Evolutionary conservation across 1,140 invertebrate species (phyloP).

Genomic region (Drosophila suzukii): DNA sequence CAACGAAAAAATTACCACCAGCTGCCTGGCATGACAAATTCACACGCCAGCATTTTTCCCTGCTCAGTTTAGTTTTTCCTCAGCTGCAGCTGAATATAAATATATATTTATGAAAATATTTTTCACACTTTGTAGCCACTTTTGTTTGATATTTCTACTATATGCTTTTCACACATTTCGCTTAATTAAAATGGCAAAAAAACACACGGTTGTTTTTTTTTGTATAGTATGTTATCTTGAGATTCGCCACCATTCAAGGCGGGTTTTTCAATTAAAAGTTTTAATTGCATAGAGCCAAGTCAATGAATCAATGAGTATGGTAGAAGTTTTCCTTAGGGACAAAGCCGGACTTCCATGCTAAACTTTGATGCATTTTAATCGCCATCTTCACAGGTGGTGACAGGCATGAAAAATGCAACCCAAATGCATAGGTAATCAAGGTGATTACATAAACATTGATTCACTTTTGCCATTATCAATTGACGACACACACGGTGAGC

Average conservation of each 20-base stretch:
- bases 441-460: conserved; percentile 11
- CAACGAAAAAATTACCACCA: conserved; percentile 76
- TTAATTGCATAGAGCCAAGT: conserved; percentile 58
- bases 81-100: conserved; percentile 1
- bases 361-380: conserved; percentile 24
- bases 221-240: neutral
- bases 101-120: conserved; percentile 75
- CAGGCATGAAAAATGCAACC: conserved; percentile 10
- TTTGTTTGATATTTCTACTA: conserved; percentile 47
- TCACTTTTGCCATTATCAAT: conserved; percentile 26
- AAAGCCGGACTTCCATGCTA: neutral
- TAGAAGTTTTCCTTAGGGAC: conserved; percentile 19
- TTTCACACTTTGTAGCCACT: conserved; percentile 74
- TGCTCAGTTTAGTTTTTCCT: conserved; percentile 49
- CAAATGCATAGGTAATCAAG: conserved; percentile 22
- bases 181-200: conserved; percentile 41
- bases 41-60: conserved; percentile 49
- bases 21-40: conserved; percentile 77
- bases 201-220: conserved; percentile 4
- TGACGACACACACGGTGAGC: conserved; percentile 11
- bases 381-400: neutral
- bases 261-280: conserved; percentile 74
- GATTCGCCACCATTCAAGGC: neutral
- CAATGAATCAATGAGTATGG: conserved; percentile 28
- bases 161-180: conserved; percentile 47